These are phyloP conservation scores for Fringilla coelebs DNA, from an alignment of 2,797 vertebrate genomes.

Conservation along the genomic window DNA sequence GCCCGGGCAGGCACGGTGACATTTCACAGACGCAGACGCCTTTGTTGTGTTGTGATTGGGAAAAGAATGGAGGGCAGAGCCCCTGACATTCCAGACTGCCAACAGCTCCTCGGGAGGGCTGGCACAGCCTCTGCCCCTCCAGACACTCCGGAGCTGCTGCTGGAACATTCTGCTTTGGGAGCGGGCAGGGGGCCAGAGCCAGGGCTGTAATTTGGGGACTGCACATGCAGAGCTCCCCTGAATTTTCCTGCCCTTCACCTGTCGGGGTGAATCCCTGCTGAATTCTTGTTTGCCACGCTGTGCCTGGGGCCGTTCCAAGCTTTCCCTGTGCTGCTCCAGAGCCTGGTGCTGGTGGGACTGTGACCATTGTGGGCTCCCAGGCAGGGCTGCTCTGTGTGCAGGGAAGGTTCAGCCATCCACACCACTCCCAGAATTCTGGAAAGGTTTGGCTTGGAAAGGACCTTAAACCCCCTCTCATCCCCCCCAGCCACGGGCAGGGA, in stretches of 20 bases:
- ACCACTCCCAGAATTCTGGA: background rate
- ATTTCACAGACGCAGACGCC: conserved; percentile 3
- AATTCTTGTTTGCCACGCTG: too few species aligned
- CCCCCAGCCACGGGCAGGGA: background rate
- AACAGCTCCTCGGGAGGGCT: background rate
- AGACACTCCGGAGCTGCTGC: background rate
- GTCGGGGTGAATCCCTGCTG: accelerated
- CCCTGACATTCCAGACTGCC: background rate
- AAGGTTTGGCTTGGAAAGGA: background rate
- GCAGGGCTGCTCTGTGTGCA: accelerated
- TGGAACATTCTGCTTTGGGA: accelerated
- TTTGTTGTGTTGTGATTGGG: conserved; percentile 38
- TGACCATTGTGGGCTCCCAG: background rate
- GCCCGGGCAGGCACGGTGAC: conserved; percentile 24
- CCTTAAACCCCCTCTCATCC: background rate
- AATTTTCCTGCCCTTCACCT: accelerated
- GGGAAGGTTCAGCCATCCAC: background rate
- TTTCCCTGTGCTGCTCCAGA: accelerated
- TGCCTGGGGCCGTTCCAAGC: background rate
- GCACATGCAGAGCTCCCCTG: background rate
- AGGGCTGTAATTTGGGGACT: accelerated
- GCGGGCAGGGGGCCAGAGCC: background rate
- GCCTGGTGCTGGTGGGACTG: accelerated
- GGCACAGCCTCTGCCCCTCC: background rate
- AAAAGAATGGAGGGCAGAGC: conserved; percentile 39